Evolutionary conservation across 2,888 invertebrate species (phyloP).

Genomic region (Erebia aethiops): DNA sequence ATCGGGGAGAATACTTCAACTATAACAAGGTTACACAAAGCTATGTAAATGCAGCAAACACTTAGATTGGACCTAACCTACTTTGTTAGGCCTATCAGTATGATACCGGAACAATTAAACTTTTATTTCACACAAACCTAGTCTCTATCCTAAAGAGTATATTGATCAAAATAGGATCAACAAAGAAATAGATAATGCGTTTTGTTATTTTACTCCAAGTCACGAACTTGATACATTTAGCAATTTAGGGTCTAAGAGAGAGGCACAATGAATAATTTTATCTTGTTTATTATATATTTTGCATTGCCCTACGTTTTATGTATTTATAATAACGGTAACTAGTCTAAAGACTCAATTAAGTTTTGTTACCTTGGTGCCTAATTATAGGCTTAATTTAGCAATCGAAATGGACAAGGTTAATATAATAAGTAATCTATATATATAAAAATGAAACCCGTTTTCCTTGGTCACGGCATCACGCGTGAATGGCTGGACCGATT

Average conservation of each 20-base stretch:
- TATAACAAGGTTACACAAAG: conserved; percentile 18
- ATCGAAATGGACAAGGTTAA: too few relatives aligned
- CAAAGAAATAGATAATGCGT: background rate
- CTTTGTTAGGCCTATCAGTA: conserved; percentile 29
- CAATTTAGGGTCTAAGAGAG: conserved; percentile 35
- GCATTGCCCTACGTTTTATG: conserved; percentile 12
- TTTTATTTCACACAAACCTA: conserved; percentile 21
- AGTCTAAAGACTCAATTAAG: background rate
- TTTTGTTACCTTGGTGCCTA: background rate
- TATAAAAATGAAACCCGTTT: too few relatives aligned
- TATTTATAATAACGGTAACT: background rate
- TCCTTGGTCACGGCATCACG: too few relatives aligned
- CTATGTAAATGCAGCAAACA: conserved; percentile 30
- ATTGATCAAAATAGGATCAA: conserved; percentile 5
- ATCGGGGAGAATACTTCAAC: conserved; percentile 5
- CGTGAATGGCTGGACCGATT: too few relatives aligned
- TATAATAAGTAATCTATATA: too few relatives aligned
- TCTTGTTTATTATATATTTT: conserved; percentile 19
- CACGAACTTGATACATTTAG: conserved; percentile 35
- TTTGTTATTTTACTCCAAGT: conserved; percentile 24
- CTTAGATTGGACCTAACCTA: conserved; percentile 34
- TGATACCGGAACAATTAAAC: conserved; percentile 12
- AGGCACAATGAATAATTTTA: conserved; percentile 28
- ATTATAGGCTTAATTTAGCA: background rate
- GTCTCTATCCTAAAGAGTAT: conserved; percentile 8